Base-by-base conservation (phyloP, 1,140 invertebrate genomes). In the Dendrolimus kikuchii region DNA sequence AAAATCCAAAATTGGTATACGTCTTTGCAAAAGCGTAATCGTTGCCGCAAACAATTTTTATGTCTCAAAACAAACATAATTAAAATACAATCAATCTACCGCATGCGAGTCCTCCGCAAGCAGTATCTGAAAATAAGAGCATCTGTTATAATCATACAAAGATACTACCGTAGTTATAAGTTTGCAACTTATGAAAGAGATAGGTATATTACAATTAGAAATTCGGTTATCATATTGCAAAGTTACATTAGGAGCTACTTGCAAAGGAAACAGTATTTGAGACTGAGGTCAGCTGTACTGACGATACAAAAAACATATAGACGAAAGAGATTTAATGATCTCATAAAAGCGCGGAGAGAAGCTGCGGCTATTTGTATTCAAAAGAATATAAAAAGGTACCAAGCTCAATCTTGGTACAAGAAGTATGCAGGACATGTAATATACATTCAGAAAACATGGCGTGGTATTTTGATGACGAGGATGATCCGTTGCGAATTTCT, bases 361-460 rank as follows among this genome's bases (percentile, higher is more conserved):
- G 70, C 63, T 10, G 89, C 92, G 0, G 92, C 90, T 5, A 81
- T 80, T 5, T 88, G 87, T 53, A 91, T 93, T 53, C 92, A 93
- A 62, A 89, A 90, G 40, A 62, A 86, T 58, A 90, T 91, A 87
- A 89, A 89, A 63, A 89, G 91, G 6, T 90, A 91, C 62, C 68
- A 71, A 5, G 55, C 52, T 9, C 77, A 81, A 38, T 65, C 66
- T 0, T 55, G 71, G 46, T 90, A 84, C 59, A 42, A 65, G 3
- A 53, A 67, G 7, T 72, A 82, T 23, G 69, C 66, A 5, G 53
- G 64, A 7, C 57, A 65, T 4, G 64, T 84, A 0, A 67, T 88
- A 10, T 74, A 75, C 40, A 60, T 90, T 56, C 89, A 90, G 62
- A 86, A 68, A 57, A 71, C 80, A 61, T 89, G 87, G 74, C 77